Percentiles rank a stretch among this genome's conserved stretches.
Conservation (phyloP, 2,113 vertebrate species). For the Antigone vipio region DNA sequence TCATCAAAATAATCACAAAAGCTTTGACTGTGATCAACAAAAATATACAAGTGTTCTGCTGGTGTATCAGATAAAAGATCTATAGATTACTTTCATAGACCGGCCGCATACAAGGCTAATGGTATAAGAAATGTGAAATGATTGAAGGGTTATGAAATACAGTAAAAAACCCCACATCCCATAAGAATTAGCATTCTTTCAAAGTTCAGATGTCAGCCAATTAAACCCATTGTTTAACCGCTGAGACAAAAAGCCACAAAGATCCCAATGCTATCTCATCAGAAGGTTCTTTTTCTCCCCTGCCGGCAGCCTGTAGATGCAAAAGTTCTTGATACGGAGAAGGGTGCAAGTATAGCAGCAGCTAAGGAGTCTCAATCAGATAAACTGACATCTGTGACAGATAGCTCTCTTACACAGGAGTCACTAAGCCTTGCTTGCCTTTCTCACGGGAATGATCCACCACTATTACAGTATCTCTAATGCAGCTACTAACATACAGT, state of each 20-base stretch:
- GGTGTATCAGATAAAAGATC: background rate
- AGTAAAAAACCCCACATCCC: background rate
- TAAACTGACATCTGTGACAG: conserved; percentile 80
- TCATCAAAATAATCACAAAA: background rate
- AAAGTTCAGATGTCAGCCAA: conserved; percentile 60
- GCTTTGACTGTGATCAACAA: background rate
- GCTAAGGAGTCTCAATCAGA: conserved; percentile 72
- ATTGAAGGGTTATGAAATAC: conserved; percentile 27
- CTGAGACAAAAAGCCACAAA: conserved; percentile 61
- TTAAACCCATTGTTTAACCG: conserved; percentile 49
- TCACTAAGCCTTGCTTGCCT: conserved; percentile 74
- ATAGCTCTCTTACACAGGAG: conserved; percentile 78
- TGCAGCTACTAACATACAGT: conserved; percentile 69
- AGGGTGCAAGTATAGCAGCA: conserved; percentile 56
- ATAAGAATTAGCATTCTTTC: conserved; percentile 47
- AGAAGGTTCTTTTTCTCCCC: conserved; percentile 17
- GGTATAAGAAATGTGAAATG: background rate
- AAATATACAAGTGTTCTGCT: conserved; percentile 5
- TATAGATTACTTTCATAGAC: conserved; percentile 9
- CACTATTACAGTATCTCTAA: conserved; percentile 78
- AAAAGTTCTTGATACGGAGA: conserved; percentile 61
- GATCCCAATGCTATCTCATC: conserved; percentile 51
- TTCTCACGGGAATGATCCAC: conserved; percentile 78
- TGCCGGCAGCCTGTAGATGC: conserved; percentile 67
- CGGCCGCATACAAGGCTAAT: background rate